These are phyloP conservation scores for Zonotrichia albicollis DNA, from an alignment of 2,797 vertebrate genomes.

Conservation along the genomic window DNA sequence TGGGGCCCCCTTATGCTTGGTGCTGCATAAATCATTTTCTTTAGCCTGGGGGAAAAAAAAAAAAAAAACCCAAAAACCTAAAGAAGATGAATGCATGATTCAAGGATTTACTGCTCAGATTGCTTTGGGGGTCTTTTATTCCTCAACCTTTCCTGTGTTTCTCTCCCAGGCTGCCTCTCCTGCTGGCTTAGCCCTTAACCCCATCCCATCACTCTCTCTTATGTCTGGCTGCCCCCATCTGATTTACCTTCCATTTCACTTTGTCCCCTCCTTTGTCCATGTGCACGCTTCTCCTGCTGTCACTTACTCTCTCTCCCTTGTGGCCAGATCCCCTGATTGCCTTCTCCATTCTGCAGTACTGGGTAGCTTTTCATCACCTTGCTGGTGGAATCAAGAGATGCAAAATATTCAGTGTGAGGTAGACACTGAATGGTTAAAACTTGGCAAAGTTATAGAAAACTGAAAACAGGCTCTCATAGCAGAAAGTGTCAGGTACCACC, in stretches of 20 bases:
- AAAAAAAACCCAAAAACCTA: not conserved
- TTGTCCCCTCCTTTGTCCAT: slow-evolving; percentile 17
- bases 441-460: slow-evolving; percentile 71
- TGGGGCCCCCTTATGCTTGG: slow-evolving; percentile 57
- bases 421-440: slow-evolving; percentile 71
- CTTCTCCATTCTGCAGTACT: slow-evolving; percentile 23
- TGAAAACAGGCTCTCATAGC: slow-evolving; percentile 70
- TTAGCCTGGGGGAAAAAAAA: slow-evolving; percentile 35
- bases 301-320: slow-evolving; percentile 1
- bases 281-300: not conserved
- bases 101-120: slow-evolving; percentile 64
- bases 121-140: slow-evolving; percentile 60
- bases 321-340: slow-evolving; percentile 33
- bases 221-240: slow-evolving; percentile 7
- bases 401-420: slow-evolving; percentile 69
- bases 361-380: slow-evolving; percentile 69
- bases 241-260: slow-evolving; percentile 58
- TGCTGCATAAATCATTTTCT: slow-evolving; percentile 67
- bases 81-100: slow-evolving; percentile 55
- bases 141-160: slow-evolving; percentile 41
- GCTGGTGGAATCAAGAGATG: slow-evolving; percentile 68
- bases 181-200: slow-evolving; percentile 56
- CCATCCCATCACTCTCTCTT: slow-evolving; percentile 33
- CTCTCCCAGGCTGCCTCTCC: slow-evolving; percentile 46
- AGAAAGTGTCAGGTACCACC: slow-evolving; percentile 71